Evolutionary conservation across 2,113 vertebrate genomes (phyloP).

Genomic region (Prietella phreatophila): DNA sequence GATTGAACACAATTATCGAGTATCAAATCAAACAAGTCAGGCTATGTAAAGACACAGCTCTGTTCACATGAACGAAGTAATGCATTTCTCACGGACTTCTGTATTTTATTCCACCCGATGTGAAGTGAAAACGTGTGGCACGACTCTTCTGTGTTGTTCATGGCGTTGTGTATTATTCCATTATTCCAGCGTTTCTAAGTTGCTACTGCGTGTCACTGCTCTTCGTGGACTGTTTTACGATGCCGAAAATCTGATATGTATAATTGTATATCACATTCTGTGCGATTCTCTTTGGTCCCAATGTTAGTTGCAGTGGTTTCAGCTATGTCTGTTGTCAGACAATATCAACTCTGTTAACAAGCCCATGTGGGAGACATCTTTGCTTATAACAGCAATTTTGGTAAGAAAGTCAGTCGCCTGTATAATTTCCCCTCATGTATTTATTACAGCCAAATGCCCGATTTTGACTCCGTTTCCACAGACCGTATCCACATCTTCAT

Average conservation of each 20-base stretch:
- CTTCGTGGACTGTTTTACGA: conserved; percentile 2
- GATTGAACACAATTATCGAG: background rate
- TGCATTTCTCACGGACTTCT: background rate
- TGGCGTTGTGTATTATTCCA: background rate
- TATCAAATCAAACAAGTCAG: background rate
- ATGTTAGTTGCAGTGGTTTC: conserved; percentile 26
- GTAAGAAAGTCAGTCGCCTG: conserved; percentile 50
- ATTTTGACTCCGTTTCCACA: conserved; percentile 42
- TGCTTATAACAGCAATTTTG: conserved; percentile 50
- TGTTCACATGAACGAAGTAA: background rate
- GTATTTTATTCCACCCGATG: background rate
- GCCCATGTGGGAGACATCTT: conserved; percentile 40
- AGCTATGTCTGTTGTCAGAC: conserved; percentile 38
- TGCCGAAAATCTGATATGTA: conserved; percentile 34
- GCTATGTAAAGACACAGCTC: background rate
- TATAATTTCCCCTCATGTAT: conserved; percentile 49
- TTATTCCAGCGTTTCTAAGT: background rate
- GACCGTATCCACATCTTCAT: conserved; percentile 53
- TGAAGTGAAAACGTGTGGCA: background rate
- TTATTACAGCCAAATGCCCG: conserved; percentile 38
- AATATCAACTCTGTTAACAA: conserved; percentile 47
- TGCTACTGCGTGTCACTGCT: conserved; percentile 1
- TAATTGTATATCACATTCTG: conserved; percentile 20
- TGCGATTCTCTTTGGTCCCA: conserved; percentile 5
- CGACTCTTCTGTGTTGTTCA: background rate